Percentiles rank a stretch among this genome's conserved stretches.
These are phyloP conservation scores for Nylanderia fulva DNA, from an alignment of 1,140 invertebrate species.

Conservation along the genomic window DNA sequence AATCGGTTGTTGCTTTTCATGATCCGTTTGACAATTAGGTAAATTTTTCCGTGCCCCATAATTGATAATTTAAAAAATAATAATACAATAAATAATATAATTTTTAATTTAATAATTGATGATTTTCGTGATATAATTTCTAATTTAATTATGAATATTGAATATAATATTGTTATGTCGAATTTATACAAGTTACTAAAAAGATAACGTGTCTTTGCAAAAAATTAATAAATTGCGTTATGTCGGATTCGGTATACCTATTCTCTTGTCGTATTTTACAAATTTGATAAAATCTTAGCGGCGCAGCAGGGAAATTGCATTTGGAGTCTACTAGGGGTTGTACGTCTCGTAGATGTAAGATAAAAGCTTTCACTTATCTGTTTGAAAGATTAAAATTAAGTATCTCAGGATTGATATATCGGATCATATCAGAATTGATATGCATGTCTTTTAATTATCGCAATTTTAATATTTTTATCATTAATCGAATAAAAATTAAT, in stretches of 20 bases:
- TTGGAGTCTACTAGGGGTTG: neutral
- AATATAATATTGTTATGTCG: no score
- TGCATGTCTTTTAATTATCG: neutral
- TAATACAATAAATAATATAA: no score
- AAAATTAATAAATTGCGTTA: neutral
- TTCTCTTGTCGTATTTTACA: neutral
- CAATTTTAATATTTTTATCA: neutral
- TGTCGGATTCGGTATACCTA: neutral
- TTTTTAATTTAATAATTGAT: neutral
- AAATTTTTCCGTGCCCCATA: neutral
- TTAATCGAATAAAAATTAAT: neutral
- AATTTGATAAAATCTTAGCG: neutral
- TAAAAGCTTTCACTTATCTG: neutral
- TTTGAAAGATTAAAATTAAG: neutral
- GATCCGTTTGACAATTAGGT: neutral
- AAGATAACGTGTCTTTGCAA: neutral
- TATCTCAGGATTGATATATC: neutral
- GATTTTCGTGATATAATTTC: neutral
- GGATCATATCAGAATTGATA: no score
- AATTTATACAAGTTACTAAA: neutral
- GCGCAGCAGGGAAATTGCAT: neutral
- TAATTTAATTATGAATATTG: slow-evolving; percentile 7
- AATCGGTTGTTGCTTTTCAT: neutral
- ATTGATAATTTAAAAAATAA: neutral
- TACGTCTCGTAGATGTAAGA: neutral